These are phyloP conservation scores for Aradophagus sp. DNA, from an alignment of 1,140 invertebrate genomes.

Conservation along the genomic window DNA sequence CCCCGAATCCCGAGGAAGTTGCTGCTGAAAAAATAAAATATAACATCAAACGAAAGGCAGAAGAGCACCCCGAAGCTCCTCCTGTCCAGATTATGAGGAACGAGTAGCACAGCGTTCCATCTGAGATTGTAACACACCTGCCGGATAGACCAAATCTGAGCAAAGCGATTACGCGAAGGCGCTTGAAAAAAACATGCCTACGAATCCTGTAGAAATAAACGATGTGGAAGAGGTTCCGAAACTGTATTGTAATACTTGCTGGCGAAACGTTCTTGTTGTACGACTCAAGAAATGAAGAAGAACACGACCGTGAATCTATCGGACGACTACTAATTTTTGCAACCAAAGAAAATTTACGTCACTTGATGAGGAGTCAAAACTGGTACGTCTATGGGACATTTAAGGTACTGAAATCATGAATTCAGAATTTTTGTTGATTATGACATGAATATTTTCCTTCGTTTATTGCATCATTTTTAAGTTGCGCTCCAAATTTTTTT, in stretches of 20 bases:
- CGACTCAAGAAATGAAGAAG: too few species aligned
- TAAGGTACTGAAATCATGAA: too few species aligned
- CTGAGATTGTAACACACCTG: background rate
- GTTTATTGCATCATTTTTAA: background rate
- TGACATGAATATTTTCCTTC: background rate
- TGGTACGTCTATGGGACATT: too few species aligned
- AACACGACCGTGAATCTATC: too few species aligned
- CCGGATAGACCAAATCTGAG: conserved; percentile 2
- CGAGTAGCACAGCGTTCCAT: background rate
- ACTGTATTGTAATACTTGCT: too few species aligned
- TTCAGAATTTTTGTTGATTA: background rate
- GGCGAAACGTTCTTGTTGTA: too few species aligned
- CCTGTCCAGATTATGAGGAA: background rate
- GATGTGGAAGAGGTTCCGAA: background rate
- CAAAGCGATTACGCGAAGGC: background rate
- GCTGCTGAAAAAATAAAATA: too few species aligned
- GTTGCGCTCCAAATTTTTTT: conserved; percentile 1
- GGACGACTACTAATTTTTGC: too few species aligned
- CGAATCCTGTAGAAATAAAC: background rate
- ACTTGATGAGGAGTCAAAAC: too few species aligned
- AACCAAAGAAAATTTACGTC: too few species aligned
- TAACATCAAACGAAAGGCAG: background rate
- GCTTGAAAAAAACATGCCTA: background rate
- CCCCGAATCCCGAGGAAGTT: too few species aligned
- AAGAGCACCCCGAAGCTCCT: conserved; percentile 4